Base-by-base conservation (phyloP, 2,888 invertebrate genomes). In the Andrena fulva region DNA sequence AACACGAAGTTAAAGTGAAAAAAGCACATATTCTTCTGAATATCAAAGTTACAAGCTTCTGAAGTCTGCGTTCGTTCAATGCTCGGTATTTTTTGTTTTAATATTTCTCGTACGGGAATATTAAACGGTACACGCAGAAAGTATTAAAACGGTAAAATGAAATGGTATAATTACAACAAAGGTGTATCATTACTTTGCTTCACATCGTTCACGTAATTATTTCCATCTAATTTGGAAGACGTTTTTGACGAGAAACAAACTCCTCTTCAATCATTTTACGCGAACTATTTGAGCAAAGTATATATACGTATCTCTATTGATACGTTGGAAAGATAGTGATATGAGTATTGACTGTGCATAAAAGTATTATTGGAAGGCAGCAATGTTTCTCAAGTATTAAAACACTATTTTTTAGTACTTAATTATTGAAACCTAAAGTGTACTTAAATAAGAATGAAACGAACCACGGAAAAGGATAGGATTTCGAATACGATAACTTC, bases 381-480 rank as follows among this genome's bases (percentile, higher is more conserved):
- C 87, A 87, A 85, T 90, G 80, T 85, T 85, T 87, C 83, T 63
- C 67, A 87, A 85, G 88, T 89, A 89, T 91, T 89, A 80, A 66
- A 81, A 80, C 66, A 82, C 86, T 89, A 88, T 75, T 85, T 82
- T 84, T 35, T 85, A 91, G 90, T 91, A 91, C 89, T 91, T 92
- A 91, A 88, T 88, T 82, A 86, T 85, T 68, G 66, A 87, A 87
- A 87, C 77, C 84, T 86, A 82, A 90, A 89, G 85, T 89, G 90
- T 92, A 91, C 89, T 91, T 91, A 90, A 87, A 74, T 74, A 87
- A 63, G 56, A 79, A 62, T 77, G 69, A 72, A 84, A 81, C 76
- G 35, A 74, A 68, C 75, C 66, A 27, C 54, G 69, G 67, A 71
- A 27, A 31, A 24, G 67, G 33, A 66, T 75, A 33, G 66, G 35